Percentiles rank a stretch among this genome's conserved stretches.
These are phyloP conservation scores for Anthophora plumipes DNA, from an alignment of 2,888 invertebrate genomes.

Conservation along the genomic window DNA sequence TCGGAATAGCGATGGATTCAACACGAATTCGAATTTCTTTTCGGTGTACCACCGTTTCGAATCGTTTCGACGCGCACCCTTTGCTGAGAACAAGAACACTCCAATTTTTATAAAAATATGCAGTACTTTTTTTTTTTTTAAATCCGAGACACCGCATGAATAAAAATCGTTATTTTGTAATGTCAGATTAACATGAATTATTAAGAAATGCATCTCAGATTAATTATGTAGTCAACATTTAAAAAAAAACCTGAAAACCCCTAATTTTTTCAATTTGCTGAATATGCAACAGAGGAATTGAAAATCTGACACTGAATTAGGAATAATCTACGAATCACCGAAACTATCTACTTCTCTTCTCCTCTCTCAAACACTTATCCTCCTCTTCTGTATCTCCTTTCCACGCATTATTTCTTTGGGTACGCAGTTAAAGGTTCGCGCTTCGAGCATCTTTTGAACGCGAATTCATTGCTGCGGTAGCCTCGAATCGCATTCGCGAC, in stretches of 20 bases:
- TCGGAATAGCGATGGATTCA: constrained; percentile 36
- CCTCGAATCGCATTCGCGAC: constrained; percentile 46
- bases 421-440: constrained; percentile 41
- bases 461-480: constrained; percentile 17
- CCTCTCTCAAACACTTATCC: neutral
- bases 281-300: neutral
- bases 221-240: too few species aligned
- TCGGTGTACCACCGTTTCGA: neutral
- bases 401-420: constrained; percentile 34
- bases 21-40: constrained; percentile 41
- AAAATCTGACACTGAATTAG: constrained; percentile 36
- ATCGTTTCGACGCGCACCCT: neutral
- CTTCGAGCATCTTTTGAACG: constrained; percentile 33
- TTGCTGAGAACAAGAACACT: neutral
- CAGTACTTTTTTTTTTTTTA: too few species aligned
- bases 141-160: too few species aligned
- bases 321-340: constrained; percentile 61
- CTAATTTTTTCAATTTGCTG: too few species aligned
- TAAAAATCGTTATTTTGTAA: too few species aligned
- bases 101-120: neutral
- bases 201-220: too few species aligned
- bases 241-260: too few species aligned
- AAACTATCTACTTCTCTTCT: constrained; percentile 20
- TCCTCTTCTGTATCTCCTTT: neutral
- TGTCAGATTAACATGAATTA: too few species aligned